Evolutionary conservation across 1,140 invertebrate species (phyloP), one percentile per base, ranked within the genome.

Genomic region (Nylanderia fulva): DNA sequence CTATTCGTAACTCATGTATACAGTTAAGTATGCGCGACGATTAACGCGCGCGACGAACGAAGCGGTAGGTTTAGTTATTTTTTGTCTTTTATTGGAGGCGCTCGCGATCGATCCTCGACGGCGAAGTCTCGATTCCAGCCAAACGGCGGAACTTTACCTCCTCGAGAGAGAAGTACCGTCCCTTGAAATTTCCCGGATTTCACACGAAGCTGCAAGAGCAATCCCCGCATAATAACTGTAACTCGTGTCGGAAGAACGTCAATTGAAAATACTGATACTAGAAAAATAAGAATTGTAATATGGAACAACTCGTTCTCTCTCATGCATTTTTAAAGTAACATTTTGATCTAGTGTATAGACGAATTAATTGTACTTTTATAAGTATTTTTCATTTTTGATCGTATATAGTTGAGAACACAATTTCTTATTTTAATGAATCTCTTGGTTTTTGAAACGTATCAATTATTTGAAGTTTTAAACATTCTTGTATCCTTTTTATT

Each of bases 1-100:
- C 85, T 89, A 89, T 63, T 90, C 69, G 87, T 89, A 90, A 90
- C 61, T 89, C 88, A 87, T 89, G 86, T 87, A 87, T 89, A 89
- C 89, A 87, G 61, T 89, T 90, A 89, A 90, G 88, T 89, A 74
- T 83, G 86, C 80, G 88, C 85, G 88, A 90, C 82, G 89, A 79
- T 83, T 85, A 82, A 89, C 85, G 80, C 87, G 29, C 29, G 29
- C 29, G 3, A 33, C 29, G 72, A 84, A 80, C 85, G 77, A 89
- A 85, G 85, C 88, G 82, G 69, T 89, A 90, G 88, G 74, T 90
- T 89, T 86, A 75, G 86, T 79, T 88, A 82, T 74, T 85, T 80
- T 76, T 75, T 80, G n/a, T n/a, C n/a, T 71, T 74, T 82, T 71
- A 33, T 52, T 77, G 54, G 48, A 66, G 15, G 42, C 9, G 45